Base-by-base conservation (phyloP, 2,113 vertebrate species). In the Antechinus flavipes region DNA sequence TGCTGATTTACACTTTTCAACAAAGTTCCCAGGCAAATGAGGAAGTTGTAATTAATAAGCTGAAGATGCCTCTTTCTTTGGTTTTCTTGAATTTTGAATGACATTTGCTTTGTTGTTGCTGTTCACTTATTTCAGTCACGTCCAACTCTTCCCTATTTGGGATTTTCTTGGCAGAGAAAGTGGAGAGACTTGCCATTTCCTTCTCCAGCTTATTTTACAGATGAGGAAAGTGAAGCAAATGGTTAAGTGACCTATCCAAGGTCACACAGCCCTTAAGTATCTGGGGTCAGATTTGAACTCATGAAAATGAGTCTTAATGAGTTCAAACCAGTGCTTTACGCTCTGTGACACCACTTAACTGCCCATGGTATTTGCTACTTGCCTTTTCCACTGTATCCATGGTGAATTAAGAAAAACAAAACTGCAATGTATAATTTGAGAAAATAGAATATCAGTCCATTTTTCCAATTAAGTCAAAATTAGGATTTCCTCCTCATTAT, bases 21-120 rank as follows among this genome's bases (percentile, higher is more conserved):
- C 54, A 95, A 91, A 95, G 25, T 50, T 68, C 97, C 93, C 95
- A 84, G 16, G 68, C 68, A 84, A 42, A 22, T 42, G 68, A 19
- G 42, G 19, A 84, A 42, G 19, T 84, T 42, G 19, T 84, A 84
- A 84, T 84, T 42, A 84, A 23, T 84, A 42, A 84, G 68, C 19
- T 84, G 42, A 84, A 5, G 42, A 22, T 42, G n/a, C 6, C n/a
- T 84, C 42, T 84, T 42, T 7, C 68, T 42, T 42, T 84, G 68
- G n/a, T 84, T 84, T 84, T 84, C 35, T 84, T 84, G 68, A 84
- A 84, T 42, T 84, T 84, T 84, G n/a, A 84, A 84, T 2, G 6
- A 19, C 3, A 68, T 68, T n/a, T 96, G 54, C 22, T 42, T 90
- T 47, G 94, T 89, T 94, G 27, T 52, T 5, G n/a, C n/a, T 76